Percentiles rank a stretch among this genome's conserved stretches.
Conservation (phyloP, 1,140 invertebrate species). For the Pogonus chalceus region DNA sequence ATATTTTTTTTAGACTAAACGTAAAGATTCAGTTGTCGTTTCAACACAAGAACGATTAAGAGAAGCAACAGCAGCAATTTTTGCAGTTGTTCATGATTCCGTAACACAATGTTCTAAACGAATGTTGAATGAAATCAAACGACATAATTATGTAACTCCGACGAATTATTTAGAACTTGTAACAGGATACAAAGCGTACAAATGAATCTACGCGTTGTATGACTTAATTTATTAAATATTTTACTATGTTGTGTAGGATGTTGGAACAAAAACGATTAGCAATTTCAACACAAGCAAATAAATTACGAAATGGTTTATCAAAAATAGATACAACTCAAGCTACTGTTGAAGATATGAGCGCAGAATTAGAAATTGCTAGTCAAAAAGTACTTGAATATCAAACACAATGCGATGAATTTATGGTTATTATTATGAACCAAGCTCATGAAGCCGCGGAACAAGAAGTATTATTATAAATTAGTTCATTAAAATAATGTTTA, state of each 20-base stretch:
- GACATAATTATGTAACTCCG: constrained; percentile 79
- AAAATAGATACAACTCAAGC: constrained; percentile 69
- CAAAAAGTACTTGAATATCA: constrained; percentile 60
- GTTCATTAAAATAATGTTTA: constrained; percentile 19
- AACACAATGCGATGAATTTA: constrained; percentile 62
- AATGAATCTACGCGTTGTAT: no score
- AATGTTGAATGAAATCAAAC: constrained; percentile 65
- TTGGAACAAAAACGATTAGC: constrained; percentile 58
- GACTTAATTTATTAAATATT: no score
- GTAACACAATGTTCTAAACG: constrained; percentile 55
- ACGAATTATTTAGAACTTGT: constrained; percentile 77
- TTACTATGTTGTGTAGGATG: constrained; percentile 44
- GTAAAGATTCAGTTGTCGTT: constrained; percentile 30
- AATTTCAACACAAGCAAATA: constrained; percentile 58
- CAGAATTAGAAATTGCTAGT: constrained; percentile 68
- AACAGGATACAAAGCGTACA: constrained; percentile 66
- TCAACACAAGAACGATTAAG: constrained; percentile 49
- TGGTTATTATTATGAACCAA: constrained; percentile 65
- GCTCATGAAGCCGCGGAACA: constrained; percentile 71
- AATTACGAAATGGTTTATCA: constrained; percentile 59
- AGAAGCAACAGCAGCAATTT: constrained; percentile 54
- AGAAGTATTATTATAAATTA: constrained; percentile 26
- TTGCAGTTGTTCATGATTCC: constrained; percentile 67
- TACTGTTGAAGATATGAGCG: constrained; percentile 67
- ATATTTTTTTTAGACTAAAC: constrained; percentile 16